Percentiles rank a stretch among this genome's conserved stretches.
These are phyloP conservation scores for Formica exsecta DNA, from an alignment of 1,140 invertebrate species.

Conservation along the genomic window DNA sequence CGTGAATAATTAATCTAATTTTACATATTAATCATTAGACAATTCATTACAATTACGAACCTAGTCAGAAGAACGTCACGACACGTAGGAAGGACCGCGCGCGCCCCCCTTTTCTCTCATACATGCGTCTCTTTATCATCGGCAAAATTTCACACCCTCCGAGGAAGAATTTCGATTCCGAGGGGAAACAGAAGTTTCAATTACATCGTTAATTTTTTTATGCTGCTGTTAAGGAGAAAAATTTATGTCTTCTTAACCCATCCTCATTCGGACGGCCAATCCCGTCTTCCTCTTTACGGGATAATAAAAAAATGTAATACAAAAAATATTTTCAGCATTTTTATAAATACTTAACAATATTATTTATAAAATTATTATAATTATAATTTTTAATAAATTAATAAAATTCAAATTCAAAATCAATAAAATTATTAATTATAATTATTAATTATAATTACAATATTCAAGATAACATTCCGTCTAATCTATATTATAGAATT, in stretches of 20 bases:
- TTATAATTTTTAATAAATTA: too few relatives aligned
- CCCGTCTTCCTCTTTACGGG: too few relatives aligned
- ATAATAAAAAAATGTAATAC: too few relatives aligned
- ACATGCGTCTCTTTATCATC: slow-evolving; percentile 28
- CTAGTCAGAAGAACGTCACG: slow-evolving; percentile 77
- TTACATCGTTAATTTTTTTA: background rate
- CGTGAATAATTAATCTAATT: slow-evolving; percentile 80
- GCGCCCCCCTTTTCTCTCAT: slow-evolving; percentile 44
- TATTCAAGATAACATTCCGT: background rate
- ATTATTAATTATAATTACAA: background rate
- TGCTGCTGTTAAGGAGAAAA: background rate
- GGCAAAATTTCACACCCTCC: slow-evolving; percentile 43
- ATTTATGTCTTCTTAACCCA: background rate
- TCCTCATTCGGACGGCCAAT: too few relatives aligned
- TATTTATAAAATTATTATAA: too few relatives aligned
- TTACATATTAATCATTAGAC: slow-evolving; percentile 77
- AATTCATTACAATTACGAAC: slow-evolving; percentile 80
- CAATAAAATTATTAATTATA: background rate
- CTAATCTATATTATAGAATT: background rate
- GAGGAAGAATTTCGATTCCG: background rate
- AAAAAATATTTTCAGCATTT: too few relatives aligned
- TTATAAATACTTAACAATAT: too few relatives aligned
- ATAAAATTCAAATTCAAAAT: too few relatives aligned
- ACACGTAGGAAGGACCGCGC: slow-evolving; percentile 73
- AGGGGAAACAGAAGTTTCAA: background rate